Percentiles rank a stretch among this genome's conserved stretches.
These are phyloP conservation scores for Platysteira castanea DNA, from an alignment of 2,113 vertebrate genomes.

Conservation along the genomic window DNA sequence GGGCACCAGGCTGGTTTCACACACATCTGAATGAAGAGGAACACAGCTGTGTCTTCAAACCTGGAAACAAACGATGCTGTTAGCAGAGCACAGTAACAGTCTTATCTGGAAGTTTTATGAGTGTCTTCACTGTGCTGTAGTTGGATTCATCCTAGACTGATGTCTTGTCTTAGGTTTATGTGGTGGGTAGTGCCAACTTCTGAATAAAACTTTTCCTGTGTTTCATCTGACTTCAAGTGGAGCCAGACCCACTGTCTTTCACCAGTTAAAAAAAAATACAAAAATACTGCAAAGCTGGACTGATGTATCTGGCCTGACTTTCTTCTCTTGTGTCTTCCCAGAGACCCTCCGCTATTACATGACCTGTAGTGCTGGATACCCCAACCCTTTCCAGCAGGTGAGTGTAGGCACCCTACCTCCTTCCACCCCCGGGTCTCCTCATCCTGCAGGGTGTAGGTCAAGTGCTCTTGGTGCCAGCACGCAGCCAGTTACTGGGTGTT, in stretches of 20 bases:
- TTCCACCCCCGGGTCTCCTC: background rate
- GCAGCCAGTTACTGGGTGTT: background rate
- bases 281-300: background rate
- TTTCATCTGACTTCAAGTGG: background rate
- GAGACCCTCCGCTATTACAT: conserved; percentile 91
- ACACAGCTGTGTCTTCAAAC: background rate
- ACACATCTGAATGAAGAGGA: background rate
- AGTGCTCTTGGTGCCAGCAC: background rate
- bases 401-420: background rate
- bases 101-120: background rate
- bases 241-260: background rate
- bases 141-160: background rate
- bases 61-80: background rate
- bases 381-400: conserved; percentile 98
- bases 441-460: background rate
- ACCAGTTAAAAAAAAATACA: background rate
- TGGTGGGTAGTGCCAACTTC: background rate
- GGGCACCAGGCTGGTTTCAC: background rate
- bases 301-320: background rate
- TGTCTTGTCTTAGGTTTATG: background rate
- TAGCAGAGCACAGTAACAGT: background rate
- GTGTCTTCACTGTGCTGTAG: background rate
- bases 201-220: background rate
- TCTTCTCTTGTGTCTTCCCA: conserved; percentile 51
- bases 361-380: conserved; percentile 79